Percentiles rank a stretch among this genome's conserved stretches.
phyloP scores from a whole-genome alignment of 1,140 invertebrate species.

The Drosophila jambulina region DNA sequence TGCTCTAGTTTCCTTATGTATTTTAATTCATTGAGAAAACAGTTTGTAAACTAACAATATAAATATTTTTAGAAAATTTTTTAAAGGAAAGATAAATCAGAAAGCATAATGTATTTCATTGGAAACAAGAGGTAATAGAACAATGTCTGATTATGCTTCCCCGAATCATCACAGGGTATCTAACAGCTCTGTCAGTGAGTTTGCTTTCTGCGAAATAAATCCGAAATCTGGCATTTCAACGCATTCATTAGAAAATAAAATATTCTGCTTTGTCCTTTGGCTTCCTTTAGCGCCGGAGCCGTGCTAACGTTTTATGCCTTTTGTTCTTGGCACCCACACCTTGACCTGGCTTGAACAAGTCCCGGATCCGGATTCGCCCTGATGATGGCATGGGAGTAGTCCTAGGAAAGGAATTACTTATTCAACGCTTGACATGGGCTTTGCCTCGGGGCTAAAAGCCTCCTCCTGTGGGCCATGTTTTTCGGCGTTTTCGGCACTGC shows the following conservation, averaged over 20 bases:
- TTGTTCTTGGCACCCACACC: conserved; percentile 58
- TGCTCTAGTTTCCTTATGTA: not conserved
- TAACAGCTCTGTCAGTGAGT: not conserved
- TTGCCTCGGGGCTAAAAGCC: conserved; percentile 46
- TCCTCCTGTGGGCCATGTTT: conserved; percentile 6
- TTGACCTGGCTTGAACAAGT: conserved; percentile 17
- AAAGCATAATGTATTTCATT: not conserved
- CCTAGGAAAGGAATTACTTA: conserved; percentile 63
- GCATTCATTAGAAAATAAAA: conserved; percentile 76
- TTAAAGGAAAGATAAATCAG: not conserved
- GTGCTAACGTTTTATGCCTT: conserved; percentile 50
- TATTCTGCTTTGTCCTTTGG: conserved; percentile 60
- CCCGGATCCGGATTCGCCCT: conserved; percentile 11
- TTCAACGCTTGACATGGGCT: conserved; percentile 56
- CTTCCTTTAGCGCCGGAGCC: conserved; percentile 16
- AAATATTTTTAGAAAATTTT: not conserved
- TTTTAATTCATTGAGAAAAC: not conserved
- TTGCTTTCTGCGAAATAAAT: conserved; percentile 25
- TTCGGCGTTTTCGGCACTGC: conserved; percentile 17
- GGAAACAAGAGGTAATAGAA: not conserved
- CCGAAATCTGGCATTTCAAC: conserved; percentile 63
- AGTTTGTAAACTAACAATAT: not conserved
- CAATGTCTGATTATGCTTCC: not conserved
- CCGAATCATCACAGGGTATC: conserved; percentile 19
- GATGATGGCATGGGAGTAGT: conserved; percentile 9